Conservation (phyloP, 2,113 vertebrate genomes). For the Melanostigma gelatinosum region DNA sequence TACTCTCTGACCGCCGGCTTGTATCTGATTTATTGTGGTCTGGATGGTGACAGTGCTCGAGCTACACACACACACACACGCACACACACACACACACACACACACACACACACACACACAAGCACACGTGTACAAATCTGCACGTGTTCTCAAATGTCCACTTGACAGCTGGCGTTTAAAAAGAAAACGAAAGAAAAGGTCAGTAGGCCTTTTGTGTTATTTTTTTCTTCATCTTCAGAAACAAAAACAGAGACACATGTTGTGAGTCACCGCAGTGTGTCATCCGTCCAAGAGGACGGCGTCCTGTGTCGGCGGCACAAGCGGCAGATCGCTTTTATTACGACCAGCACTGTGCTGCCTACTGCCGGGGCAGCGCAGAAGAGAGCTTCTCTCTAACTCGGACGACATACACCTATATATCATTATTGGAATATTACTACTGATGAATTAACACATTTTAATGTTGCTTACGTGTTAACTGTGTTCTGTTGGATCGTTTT, state of each 20-base stretch:
- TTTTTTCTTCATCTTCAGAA: conserved; percentile 49
- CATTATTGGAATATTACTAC: too few relatives aligned
- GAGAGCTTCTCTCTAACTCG: background rate
- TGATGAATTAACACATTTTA: background rate
- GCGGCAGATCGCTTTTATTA: conserved; percentile 10
- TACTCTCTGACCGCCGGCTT: conserved; percentile 47
- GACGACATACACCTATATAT: background rate
- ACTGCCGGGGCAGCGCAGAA: background rate
- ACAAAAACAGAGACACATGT: conserved; percentile 75
- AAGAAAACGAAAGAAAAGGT: conserved; percentile 21
- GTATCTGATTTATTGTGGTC: conserved; percentile 53
- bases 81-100: conserved; percentile 25
- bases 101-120: conserved; percentile 9
- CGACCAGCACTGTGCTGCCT: conserved; percentile 8
- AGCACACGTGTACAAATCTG: conserved; percentile 7
- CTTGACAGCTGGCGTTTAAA: conserved; percentile 66
- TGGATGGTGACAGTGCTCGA: conserved; percentile 35
- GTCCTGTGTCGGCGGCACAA: conserved; percentile 26
- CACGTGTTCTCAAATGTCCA: conserved; percentile 42
- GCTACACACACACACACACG: conserved; percentile 9
- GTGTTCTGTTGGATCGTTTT: background rate
- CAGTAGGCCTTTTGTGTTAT: conserved; percentile 47
- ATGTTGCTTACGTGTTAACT: background rate
- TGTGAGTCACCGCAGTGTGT: conserved; percentile 70
- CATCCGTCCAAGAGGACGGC: conserved; percentile 40